Conservation (phyloP, 2,888 invertebrate species). For the Andrena fulva region DNA sequence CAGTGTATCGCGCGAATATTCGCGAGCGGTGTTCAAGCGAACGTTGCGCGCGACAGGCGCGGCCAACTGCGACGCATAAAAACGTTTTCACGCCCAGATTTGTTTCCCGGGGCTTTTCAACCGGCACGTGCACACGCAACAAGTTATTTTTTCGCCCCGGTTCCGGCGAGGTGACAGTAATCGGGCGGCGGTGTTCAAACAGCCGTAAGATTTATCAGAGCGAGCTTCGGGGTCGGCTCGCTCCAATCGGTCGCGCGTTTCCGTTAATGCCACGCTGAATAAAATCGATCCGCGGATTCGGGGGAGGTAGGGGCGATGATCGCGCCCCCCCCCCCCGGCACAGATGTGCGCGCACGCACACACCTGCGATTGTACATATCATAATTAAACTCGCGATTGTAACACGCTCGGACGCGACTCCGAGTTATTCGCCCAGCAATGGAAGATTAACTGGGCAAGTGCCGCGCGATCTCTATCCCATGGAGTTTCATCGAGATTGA, state of each 20-base stretch:
- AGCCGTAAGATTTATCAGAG: conserved; percentile 64
- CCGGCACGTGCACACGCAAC: conserved; percentile 49
- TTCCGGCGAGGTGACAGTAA: conserved; percentile 48
- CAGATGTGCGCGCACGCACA: conserved; percentile 35
- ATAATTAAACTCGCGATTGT: conserved; percentile 70
- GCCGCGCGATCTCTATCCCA: conserved; percentile 1
- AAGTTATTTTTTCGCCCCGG: conserved; percentile 56
- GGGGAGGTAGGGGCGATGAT: conserved; percentile 54
- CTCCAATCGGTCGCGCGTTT: conserved; percentile 10
- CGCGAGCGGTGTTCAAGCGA: conserved; percentile 7
- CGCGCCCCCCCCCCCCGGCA: conserved; percentile 32
- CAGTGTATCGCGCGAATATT: background rate
- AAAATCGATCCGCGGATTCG: conserved; percentile 66
- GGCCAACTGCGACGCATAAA: conserved; percentile 27
- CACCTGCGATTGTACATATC: conserved; percentile 66
- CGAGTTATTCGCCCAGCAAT: conserved; percentile 22
- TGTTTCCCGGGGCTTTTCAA: conserved; percentile 29
- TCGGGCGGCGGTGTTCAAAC: conserved; percentile 48
- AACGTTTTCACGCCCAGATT: conserved; percentile 42
- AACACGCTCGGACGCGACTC: conserved; percentile 51
- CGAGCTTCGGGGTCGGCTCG: background rate
- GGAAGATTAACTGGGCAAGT: conserved; percentile 42
- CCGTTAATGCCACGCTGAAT: conserved; percentile 56
- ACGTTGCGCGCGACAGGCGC: background rate
- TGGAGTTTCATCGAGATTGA: conserved; percentile 32